Base-by-base conservation (phyloP, 2,888 invertebrate species). In the Hanleya hanleyi region DNA sequence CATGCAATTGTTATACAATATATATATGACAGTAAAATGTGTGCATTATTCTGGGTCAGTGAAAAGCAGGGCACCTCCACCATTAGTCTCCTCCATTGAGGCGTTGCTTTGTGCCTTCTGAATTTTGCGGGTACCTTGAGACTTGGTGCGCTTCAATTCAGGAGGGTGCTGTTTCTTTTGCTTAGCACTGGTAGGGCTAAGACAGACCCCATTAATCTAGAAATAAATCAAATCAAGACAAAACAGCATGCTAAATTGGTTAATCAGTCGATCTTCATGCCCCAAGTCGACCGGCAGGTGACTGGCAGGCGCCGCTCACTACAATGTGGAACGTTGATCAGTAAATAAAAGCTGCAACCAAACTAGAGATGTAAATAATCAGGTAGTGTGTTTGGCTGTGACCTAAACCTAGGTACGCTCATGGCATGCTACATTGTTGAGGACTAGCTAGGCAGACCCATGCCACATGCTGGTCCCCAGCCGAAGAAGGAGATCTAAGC, bases 131-230 rank as follows among this genome's bases (percentile, higher is more conserved):
- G 57, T 96, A 95, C 96, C 97, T 96, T 97, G 97, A 92, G 96
- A 96, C 92, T 96, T 95, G 91, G 96, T 95, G 91, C 96, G 95
- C 91, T 95, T 94, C 91, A 95, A 94, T 87, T 94, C 94, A 70
- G 90, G 89, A 71, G 85, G 82, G 62, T 83, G 84, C 86, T 86
- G 83, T 85, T 91, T 90, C 86, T 92, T 91, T 81, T 84, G 85
- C 81, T 86, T 87, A 74, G 84, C 82, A 74, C 81, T 85, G 71
- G 93, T 92, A 83, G 94, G 93, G 88, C 94, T 94, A 89, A 94
- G 93, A 93, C 94, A 94, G 92, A 94, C 93, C 91, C 94, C 94
- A 92, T 94, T 95, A 92, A 95, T 94, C 95, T 95, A 93, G 76
- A 84, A 57, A 57, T 57, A 57, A 57, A 57, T 57, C 57, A 57